Percentiles rank a stretch among this genome's conserved stretches.
Conservation (phyloP, 2,113 vertebrate genomes). For the Cinclus cinclus region DNA sequence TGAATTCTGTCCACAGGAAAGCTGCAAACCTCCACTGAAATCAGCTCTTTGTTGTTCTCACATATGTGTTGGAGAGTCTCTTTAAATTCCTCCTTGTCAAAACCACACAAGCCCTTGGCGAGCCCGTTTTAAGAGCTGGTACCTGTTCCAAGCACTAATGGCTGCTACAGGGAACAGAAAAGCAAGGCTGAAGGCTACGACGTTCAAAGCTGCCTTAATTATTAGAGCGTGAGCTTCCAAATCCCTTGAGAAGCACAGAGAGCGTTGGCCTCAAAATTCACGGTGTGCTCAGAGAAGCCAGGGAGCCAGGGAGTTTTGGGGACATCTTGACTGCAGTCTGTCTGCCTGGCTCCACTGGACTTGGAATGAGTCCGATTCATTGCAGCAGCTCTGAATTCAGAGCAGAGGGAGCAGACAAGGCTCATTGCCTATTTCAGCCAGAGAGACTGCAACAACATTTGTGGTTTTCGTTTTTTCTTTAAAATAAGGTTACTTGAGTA, state of each 20-base stretch:
- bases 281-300: not conserved
- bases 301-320: constrained; percentile 8
- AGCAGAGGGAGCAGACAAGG: constrained; percentile 47
- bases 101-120: not conserved
- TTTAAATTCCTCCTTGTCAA: not conserved
- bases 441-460: constrained; percentile 24
- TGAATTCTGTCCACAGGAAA: not conserved
- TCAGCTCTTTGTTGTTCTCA: not conserved
- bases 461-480: not conserved
- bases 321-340: constrained; percentile 59
- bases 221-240: constrained; percentile 32
- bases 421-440: constrained; percentile 47
- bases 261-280: not conserved
- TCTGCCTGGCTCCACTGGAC: not conserved
- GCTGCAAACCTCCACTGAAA: not conserved
- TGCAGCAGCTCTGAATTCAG: constrained; percentile 58
- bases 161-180: not conserved
- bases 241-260: not conserved
- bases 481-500: not conserved
- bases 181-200: not conserved
- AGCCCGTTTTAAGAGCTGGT: not conserved
- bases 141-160: not conserved
- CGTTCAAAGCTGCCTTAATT: constrained; percentile 10
- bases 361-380: constrained; percentile 49
- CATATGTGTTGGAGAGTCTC: not conserved